Percentiles rank a stretch among this genome's conserved stretches.
These are phyloP conservation scores for Machaerirhynchus nigripectus DNA, from an alignment of 2,113 vertebrate genomes.

Conservation along the genomic window DNA sequence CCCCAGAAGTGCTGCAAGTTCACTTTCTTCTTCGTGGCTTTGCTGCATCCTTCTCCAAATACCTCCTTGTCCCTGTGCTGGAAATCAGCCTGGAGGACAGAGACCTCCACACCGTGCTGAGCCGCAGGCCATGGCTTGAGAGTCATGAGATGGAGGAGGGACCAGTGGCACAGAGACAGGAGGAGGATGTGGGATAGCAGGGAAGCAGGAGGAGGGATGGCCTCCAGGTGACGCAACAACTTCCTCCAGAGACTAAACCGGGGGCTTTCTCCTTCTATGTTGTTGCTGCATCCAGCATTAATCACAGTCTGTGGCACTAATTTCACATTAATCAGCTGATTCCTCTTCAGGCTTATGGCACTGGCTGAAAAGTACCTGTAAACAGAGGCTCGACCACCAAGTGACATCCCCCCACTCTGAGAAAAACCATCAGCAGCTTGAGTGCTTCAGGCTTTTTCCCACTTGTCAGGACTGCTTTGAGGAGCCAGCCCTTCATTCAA, in stretches of 20 bases:
- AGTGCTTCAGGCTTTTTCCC: not conserved
- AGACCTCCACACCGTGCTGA: not conserved
- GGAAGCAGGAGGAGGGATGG: not conserved
- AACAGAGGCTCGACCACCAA: not conserved
- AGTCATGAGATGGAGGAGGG: not conserved
- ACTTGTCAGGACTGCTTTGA: not conserved
- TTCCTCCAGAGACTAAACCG: not conserved
- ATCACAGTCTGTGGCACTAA: not conserved
- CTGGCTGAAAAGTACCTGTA: not conserved
- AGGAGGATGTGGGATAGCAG: not conserved
- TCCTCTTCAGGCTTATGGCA: not conserved
- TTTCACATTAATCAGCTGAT: not conserved
- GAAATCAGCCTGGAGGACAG: not conserved
- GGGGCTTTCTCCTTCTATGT: accelerated
- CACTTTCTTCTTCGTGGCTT: not conserved
- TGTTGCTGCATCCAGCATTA: not conserved
- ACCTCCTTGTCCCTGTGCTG: not conserved
- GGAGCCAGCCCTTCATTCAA: not conserved
- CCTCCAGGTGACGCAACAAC: not conserved
- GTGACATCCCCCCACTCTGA: accelerated
- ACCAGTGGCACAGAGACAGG: not conserved
- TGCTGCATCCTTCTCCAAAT: not conserved
- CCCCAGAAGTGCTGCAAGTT: not conserved
- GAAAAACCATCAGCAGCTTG: not conserved
- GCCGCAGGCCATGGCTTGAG: not conserved